Base-by-base conservation (phyloP, 2,113 vertebrate species). In the Petaurus breviceps region DNA sequence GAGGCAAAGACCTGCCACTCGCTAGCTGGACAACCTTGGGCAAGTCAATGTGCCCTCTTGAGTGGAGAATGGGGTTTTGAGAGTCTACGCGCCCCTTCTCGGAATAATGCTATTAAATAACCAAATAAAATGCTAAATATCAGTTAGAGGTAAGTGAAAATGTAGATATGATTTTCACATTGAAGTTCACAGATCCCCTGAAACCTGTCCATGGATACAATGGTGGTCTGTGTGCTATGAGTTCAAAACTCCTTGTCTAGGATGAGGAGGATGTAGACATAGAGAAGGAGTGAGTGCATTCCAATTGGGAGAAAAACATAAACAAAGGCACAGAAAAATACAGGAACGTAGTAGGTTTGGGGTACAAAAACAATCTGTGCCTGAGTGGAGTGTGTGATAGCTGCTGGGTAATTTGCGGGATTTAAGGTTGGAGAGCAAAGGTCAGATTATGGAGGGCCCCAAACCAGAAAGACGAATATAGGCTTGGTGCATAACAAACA, bases 321-420 rank as follows among this genome's bases (percentile, higher is more conserved):
- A 84, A 55, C n/a, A n/a, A 96, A 97, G 91, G 93, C 31, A 68
- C 90, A 53, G 92, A 49, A 61, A 89, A 89, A 90, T 90, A 26
- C 23, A 94, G 37, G 93, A 92, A 51, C 26, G 19, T 12, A 89
- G 16, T n/a, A 43, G 51, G 43, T 68, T 46, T 77, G n/a, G 91
- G 46, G 55, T 68, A 50, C 22, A 51, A 77, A n/a, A 96, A 95
- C 37, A n/a, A 24, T 7, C 11, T 11, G 19, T 43, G 28, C 19
- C 22, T 31, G 61, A 92, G 28, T 25, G 57, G 53, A 53, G 16
- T 22, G 19, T 77, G 68, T 49, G 43, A 90, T 77, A 22, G 68
- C 68, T 77, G 37, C 37, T 19, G 0, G 68, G 37, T 12, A 77
- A 77, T n/a, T n/a, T 14, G 37, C 22, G 68, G 31, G 25, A 53